Evolutionary conservation across 2,797 vertebrate species (phyloP).

Genomic region (Acanthurus lineatus): DNA sequence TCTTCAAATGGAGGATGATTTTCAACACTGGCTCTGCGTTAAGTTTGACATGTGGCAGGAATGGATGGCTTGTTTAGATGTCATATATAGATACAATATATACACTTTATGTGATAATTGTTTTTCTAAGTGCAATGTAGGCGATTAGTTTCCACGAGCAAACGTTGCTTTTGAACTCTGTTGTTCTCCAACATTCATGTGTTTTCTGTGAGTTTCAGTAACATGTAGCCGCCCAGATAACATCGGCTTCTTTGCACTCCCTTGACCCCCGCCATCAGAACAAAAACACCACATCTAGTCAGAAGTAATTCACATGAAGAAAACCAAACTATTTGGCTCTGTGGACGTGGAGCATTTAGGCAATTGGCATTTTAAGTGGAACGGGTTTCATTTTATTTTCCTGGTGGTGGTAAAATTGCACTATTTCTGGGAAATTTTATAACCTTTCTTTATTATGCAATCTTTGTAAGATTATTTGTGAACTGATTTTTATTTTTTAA

Average conservation of each 20-base stretch:
- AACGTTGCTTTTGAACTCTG: background rate
- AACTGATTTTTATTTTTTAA: conserved; percentile 73
- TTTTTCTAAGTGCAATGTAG: conserved; percentile 68
- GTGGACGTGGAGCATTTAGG: conserved; percentile 1
- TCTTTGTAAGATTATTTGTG: conserved; percentile 74
- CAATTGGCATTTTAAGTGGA: background rate
- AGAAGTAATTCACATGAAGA: background rate
- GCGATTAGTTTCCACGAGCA: conserved; percentile 34
- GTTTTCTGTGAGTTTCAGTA: conserved; percentile 53
- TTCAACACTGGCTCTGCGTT: conserved; percentile 29
- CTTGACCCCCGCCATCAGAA: conserved; percentile 14
- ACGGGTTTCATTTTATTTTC: conserved; percentile 46
- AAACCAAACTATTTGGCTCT: conserved; percentile 17
- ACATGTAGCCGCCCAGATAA: conserved; percentile 67
- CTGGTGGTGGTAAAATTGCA: conserved; percentile 71
- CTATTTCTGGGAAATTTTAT: conserved; percentile 74
- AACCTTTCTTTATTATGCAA: conserved; percentile 79
- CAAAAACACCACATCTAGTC: conserved; percentile 6
- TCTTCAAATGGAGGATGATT: background rate
- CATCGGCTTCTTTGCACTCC: conserved; percentile 54
- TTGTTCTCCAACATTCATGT: background rate
- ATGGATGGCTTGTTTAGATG: conserved; percentile 15
- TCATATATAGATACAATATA: conserved; percentile 13
- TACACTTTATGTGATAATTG: conserved; percentile 16
- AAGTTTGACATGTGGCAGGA: background rate